phyloP scores from a whole-genome alignment of 1,140 invertebrate genomes.

The Sesamia nonagrioides region DNA sequence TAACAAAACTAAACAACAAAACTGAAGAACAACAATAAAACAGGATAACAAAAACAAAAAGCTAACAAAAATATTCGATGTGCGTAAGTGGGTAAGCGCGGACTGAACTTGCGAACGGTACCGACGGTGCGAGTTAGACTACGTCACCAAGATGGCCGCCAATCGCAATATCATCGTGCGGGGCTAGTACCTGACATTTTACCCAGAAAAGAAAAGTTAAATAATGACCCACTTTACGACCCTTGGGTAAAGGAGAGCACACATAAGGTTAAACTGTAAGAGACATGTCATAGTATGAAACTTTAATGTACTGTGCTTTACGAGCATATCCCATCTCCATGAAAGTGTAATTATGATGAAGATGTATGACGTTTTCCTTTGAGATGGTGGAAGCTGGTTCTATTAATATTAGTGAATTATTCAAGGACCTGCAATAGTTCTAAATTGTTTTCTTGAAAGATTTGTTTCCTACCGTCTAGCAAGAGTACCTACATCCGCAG shows the following conservation, averaged over 20 bases:
- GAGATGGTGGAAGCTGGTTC: not conserved
- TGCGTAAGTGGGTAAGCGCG: too few relatives aligned
- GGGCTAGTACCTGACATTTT: constrained; percentile 42
- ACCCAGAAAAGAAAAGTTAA: not conserved
- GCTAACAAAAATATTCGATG: too few relatives aligned
- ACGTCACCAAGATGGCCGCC: too few relatives aligned
- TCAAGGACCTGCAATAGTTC: not conserved
- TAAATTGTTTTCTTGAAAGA: not conserved
- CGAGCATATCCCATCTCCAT: not conserved
- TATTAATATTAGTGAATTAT: not conserved
- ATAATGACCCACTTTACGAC: constrained; percentile 20
- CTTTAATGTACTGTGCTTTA: not conserved
- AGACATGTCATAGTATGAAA: constrained; percentile 1
- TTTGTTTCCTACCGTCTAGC: not conserved
- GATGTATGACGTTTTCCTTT: not conserved
- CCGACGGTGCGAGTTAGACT: too few relatives aligned
- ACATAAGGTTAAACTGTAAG: constrained; percentile 6
- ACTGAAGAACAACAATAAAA: too few relatives aligned
- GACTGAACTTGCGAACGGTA: too few relatives aligned
- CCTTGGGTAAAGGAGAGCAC: constrained; percentile 4
- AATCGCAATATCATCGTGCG: too few relatives aligned
- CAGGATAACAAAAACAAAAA: too few relatives aligned
- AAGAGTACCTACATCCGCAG: not conserved
- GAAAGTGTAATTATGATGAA: constrained; percentile 4
- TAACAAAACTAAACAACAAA: too few relatives aligned